Conservation (phyloP, 2,888 invertebrate species). For the Galeopsomyia nigrocyanea region DNA sequence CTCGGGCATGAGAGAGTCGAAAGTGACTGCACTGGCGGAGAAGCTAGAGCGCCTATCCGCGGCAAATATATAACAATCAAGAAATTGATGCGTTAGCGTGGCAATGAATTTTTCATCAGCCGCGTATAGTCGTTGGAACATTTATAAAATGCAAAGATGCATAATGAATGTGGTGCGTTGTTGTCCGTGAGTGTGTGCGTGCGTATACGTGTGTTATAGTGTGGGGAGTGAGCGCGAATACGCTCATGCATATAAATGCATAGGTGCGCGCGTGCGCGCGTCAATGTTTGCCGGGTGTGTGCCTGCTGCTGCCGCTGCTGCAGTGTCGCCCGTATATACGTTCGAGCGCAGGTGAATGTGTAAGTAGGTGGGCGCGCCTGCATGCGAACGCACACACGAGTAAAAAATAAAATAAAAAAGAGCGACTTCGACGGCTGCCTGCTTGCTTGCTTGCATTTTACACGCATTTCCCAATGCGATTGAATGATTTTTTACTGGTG, state of each 20-base stretch:
- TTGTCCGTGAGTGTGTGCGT: not conserved
- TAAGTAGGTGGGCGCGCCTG: not conserved
- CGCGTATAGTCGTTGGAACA: slow-evolving; percentile 1
- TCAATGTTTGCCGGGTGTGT: not conserved
- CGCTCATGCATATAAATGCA: slow-evolving; percentile 11
- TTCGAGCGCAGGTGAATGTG: not conserved
- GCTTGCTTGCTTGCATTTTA: not conserved
- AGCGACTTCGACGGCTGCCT: too few species aligned
- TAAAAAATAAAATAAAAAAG: too few species aligned
- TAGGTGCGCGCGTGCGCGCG: slow-evolving; percentile 7
- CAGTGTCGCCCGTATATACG: not conserved
- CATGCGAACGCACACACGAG: not conserved
- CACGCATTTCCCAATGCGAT: too few species aligned
- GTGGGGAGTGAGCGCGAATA: slow-evolving; percentile 1
- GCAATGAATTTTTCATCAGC: slow-evolving; percentile 21
- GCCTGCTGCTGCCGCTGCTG: not conserved
- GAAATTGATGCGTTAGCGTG: too few species aligned
- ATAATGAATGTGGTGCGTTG: not conserved
- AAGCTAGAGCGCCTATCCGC: too few species aligned
- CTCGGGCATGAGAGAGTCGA: not conserved
- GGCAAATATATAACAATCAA: too few species aligned
- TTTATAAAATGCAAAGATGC: slow-evolving; percentile 14
- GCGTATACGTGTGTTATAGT: not conserved
- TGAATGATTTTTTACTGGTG: too few species aligned
- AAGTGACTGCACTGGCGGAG: too few species aligned